Evolutionary conservation across 1,140 invertebrate species (phyloP).

Genomic region (Megalopta genalis): DNA sequence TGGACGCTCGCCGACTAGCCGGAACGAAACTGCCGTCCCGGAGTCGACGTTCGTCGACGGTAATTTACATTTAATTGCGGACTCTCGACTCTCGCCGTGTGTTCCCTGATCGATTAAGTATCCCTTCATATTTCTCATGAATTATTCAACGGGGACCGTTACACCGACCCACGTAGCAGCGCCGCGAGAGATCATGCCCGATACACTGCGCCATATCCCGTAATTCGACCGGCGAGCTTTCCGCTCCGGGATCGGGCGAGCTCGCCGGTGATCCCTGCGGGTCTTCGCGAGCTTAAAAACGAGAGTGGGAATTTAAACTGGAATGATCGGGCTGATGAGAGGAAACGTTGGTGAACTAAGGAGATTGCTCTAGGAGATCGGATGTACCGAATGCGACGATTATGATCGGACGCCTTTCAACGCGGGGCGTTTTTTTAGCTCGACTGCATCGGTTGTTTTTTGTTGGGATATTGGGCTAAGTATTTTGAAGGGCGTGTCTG

Average conservation of each 20-base stretch:
- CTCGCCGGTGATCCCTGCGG: neutral
- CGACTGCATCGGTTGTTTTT: too few relatives aligned
- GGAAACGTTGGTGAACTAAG: too few relatives aligned
- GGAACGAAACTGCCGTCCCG: neutral
- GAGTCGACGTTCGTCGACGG: constrained; percentile 13
- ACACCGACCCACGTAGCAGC: constrained; percentile 32
- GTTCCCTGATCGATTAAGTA: constrained; percentile 58
- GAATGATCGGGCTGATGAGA: neutral
- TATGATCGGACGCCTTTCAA: too few relatives aligned
- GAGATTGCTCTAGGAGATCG: too few relatives aligned
- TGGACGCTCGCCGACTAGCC: neutral
- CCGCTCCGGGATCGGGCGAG: neutral
- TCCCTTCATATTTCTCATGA: constrained; percentile 53
- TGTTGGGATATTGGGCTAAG: too few relatives aligned
- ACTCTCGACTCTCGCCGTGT: constrained; percentile 15
- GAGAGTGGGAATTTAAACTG: neutral
- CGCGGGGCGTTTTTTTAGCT: too few relatives aligned
- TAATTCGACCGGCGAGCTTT: neutral
- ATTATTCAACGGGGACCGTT: constrained; percentile 51
- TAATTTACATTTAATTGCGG: constrained; percentile 58
- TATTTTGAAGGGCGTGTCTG: too few relatives aligned
- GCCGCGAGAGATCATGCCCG: neutral
- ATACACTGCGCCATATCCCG: constrained; percentile 29
- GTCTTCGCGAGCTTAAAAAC: neutral
- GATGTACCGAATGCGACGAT: too few relatives aligned